A percentile compares a stretch with the other conserved stretches of the same genome.
Evolutionary conservation across 2,797 vertebrate species (phyloP).

Genomic region (Dicrostonyx torquatus): DNA sequence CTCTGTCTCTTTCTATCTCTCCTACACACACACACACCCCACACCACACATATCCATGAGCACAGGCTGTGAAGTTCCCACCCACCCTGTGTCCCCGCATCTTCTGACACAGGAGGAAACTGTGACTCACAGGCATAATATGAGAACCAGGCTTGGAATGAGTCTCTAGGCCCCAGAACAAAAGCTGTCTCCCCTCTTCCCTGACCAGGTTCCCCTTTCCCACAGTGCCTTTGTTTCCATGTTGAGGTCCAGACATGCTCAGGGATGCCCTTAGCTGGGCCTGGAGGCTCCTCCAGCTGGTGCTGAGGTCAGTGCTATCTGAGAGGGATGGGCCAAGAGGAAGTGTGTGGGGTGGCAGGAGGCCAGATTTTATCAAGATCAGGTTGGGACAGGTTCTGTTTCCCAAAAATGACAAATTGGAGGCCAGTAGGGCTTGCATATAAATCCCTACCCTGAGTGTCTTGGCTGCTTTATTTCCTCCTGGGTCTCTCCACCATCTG

Average conservation of each 20-base stretch:
- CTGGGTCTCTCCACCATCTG: not conserved
- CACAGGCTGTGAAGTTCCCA: not conserved
- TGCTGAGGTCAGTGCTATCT: not conserved
- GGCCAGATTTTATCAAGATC: conserved; percentile 28
- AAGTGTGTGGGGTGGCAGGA: not conserved
- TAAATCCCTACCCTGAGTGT: not conserved
- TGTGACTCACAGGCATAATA: not conserved
- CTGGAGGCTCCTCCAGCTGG: not conserved
- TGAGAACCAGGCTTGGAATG: not conserved
- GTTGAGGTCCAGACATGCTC: not conserved
- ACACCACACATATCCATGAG: not conserved
- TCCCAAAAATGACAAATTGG: not conserved
- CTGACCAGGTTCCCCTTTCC: not conserved
- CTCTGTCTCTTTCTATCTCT: not conserved
- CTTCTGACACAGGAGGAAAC: not conserved
- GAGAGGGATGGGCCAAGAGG: not conserved
- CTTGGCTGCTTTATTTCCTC: not conserved
- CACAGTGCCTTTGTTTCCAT: fast-evolving
- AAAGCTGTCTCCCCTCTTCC: not conserved
- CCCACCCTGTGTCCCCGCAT: not conserved
- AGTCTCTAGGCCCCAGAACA: not conserved
- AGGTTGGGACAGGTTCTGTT: conserved; percentile 54
- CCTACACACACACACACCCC: not conserved
- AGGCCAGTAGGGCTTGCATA: not conserved
- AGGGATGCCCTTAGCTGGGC: not conserved